Base-by-base conservation (phyloP, 2,888 invertebrate species). In the Marronus borbonicus region DNA sequence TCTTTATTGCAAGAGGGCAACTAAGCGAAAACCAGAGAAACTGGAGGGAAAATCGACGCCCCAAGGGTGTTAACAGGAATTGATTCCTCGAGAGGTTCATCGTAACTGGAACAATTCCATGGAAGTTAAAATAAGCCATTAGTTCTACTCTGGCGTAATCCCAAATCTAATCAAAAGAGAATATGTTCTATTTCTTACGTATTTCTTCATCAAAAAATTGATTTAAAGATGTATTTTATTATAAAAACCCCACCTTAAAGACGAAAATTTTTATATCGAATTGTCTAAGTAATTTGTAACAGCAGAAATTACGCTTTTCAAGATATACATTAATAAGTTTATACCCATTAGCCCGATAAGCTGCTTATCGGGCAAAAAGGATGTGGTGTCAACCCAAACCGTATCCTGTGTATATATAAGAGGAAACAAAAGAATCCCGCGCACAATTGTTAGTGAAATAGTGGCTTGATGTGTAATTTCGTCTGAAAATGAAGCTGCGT, bases 351-450 rank as follows among this genome's bases (percentile, higher is more conserved):
- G 24, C 24, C 24, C 39, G 72, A 72, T 72, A 72, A 72, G 72
- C 39, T 20, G 17, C 50, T 72, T 72, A 72, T 72, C 72, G 28
- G 20, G 39, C 8, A 39, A 4, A 58, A 72, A 72, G 72, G 72
- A 72, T 60, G 72, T 72, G 72, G 72, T 72, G 31, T 52, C 10
- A 31, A 69, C 52, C 39, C 58, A 55, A 68, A 44, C 39, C 72
- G 31, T 58, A 58, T 72, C 72, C 72, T 72, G 72, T 17, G 36
- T 72, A 58, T 72, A 72, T 72, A 72, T 20, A 72, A 58, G 8
- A 24, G 39, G 58, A 72, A 72, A 55, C 58, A 58, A 72, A 72
- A 58, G 36, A 58, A 39, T 4, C 8, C 7, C 3, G 36, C 58
- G 20, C 8, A 5, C 36, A 20, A 72, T 72, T 72, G 36, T 72